These are phyloP conservation scores for Heliconius aoede DNA, from an alignment of 2,888 invertebrate genomes.

Conservation along the genomic window DNA sequence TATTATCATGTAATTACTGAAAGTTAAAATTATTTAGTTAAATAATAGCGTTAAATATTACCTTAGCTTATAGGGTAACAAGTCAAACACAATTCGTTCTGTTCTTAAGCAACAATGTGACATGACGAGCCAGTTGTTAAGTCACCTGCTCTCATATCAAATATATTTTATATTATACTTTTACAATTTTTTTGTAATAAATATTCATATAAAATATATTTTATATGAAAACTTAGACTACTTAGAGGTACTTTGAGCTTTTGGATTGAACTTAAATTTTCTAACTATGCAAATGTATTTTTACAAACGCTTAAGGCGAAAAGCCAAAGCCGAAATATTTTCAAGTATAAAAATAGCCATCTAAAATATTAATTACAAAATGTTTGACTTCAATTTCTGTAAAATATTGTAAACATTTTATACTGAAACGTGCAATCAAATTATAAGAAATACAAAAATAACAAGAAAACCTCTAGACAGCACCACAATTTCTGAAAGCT, in stretches of 20 bases:
- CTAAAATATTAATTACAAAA: too few species aligned
- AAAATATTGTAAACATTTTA: neutral
- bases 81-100: neutral
- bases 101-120: neutral
- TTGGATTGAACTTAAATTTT: neutral
- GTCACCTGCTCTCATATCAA: constrained; percentile 7
- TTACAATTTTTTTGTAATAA: too few species aligned
- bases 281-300: too few species aligned
- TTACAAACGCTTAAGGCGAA: neutral
- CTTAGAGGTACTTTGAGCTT: neutral
- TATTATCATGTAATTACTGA: neutral
- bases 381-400: too few species aligned
- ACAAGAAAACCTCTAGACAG: constrained; percentile 5
- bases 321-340: neutral
- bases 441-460: constrained; percentile 4
- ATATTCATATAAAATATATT: neutral
- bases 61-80: neutral
- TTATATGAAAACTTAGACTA: neutral
- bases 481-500: constrained; percentile 21
- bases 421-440: neutral
- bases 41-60: neutral
- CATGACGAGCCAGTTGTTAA: neutral
- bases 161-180: neutral
- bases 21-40: neutral
- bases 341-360: neutral